Conservation (phyloP, 2,797 vertebrate genomes). For the Spinibarbus caldwelli region DNA sequence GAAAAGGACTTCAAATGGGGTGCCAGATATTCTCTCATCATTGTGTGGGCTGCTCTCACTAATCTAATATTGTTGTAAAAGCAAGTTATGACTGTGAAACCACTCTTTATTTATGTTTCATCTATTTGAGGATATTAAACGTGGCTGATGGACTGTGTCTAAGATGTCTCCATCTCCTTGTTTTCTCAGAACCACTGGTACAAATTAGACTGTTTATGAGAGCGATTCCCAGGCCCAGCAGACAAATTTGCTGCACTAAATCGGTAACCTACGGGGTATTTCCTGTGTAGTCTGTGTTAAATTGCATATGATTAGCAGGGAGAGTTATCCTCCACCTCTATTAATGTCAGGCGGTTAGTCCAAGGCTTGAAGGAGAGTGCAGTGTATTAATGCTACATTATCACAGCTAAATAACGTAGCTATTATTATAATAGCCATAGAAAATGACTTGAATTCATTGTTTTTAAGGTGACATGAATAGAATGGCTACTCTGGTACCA, state of each 20-base stretch:
- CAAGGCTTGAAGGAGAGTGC: constrained; percentile 1
- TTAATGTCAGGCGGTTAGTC: constrained; percentile 35
- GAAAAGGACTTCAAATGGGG: neutral
- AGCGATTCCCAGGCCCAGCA: constrained; percentile 47
- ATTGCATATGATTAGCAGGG: constrained; percentile 56
- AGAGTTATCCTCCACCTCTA: constrained; percentile 46
- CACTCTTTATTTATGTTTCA: constrained; percentile 10
- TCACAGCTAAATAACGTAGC: neutral
- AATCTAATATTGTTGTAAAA: constrained; percentile 27
- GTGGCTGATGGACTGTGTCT: constrained; percentile 20
- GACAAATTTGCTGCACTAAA: constrained; percentile 50
- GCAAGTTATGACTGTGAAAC: neutral
- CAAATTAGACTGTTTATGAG: constrained; percentile 46
- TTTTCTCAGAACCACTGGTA: constrained; percentile 37
- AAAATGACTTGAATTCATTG: neutral
- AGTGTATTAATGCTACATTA: constrained; percentile 12
- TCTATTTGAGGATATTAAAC: constrained; percentile 33
- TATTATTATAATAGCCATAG: neutral
- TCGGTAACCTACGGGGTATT: constrained; percentile 37
- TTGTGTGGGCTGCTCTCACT: neutral
- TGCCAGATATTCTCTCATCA: constrained; percentile 3
- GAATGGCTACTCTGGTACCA: neutral
- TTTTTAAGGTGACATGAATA: neutral
- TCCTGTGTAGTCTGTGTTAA: constrained; percentile 50
- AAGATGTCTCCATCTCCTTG: constrained; percentile 47